phyloP scores from a whole-genome alignment of 2,113 vertebrate species.

The Siniperca chuatsi region DNA sequence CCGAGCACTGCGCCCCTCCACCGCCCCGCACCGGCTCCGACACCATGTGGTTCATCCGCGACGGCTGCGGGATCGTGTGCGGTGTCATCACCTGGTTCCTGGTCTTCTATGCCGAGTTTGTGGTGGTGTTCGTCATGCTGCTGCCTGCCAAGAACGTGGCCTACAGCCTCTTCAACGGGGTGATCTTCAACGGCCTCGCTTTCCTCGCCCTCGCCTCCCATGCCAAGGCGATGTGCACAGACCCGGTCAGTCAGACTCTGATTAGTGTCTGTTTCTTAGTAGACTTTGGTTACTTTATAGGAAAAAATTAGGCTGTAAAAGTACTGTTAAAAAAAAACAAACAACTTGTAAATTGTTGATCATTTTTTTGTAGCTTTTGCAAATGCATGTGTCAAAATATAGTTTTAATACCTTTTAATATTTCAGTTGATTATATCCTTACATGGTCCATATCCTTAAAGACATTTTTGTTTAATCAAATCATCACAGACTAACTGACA shows the following conservation, averaged over 20 bases:
- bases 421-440: not conserved
- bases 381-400: not conserved
- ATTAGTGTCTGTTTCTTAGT: not conserved
- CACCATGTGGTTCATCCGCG: slow-evolving; percentile 98
- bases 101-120: slow-evolving; percentile 97
- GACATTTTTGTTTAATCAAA: not conserved
- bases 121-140: slow-evolving; percentile 97
- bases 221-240: slow-evolving; percentile 96
- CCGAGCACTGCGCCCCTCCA: slow-evolving; percentile 93
- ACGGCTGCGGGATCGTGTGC: slow-evolving; percentile 96
- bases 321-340: not conserved
- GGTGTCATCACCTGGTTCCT: slow-evolving; percentile 96
- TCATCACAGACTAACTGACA: too few species aligned
- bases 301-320: not conserved
- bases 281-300: not conserved
- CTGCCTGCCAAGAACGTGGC: slow-evolving; percentile 89
- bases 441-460: not conserved
- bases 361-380: not conserved
- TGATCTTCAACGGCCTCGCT: slow-evolving; percentile 93
- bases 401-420: not conserved
- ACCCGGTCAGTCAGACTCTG: slow-evolving; percentile 91
- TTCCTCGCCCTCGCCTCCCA: slow-evolving; percentile 96
- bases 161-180: slow-evolving; percentile 94
- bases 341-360: not conserved
- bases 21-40: slow-evolving; percentile 81